Evolutionary conservation across 2,888 invertebrate species (phyloP), one percentile per base, ranked within the genome.

Genomic region (Mystacides longicornis): DNA sequence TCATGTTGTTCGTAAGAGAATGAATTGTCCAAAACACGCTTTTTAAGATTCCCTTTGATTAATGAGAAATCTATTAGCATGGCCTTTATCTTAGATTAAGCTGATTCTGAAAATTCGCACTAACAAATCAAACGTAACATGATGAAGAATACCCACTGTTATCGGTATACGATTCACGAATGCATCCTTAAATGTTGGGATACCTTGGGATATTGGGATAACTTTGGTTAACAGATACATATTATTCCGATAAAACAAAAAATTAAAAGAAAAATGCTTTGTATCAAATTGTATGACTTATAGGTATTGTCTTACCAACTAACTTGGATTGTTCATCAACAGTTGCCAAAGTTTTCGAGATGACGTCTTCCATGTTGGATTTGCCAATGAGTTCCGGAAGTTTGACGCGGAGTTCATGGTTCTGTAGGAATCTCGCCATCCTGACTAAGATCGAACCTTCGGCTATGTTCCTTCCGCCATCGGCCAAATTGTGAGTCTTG

Each of bases 381-480:
- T 81, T 80, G 7, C 86, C 85, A 57, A 89, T 74, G 60, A 89
- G 68, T 65, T 83, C 85, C 1, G 83, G 82, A 52, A 89, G 69
- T 64, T 81, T 85, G 56, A 89, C 83, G 65, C 85, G 80, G 16
- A 89, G 67, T 66, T 89, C 89, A 62, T 88, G 86, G 2, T 79
- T 83, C 65, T 83, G 80, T 2, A 89, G 69, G 63, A 88, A 88
- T 64, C 79, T 80, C 16, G 85, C 79, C 64, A 88, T 71, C 9
- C 80, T 71, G 5, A 78, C 82, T 53, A 86, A 62, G 0, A 79
- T 67, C 1, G 79, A 73, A 42, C 79, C 77, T 61, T 80, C 80
- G 57, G 62, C 65, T 48, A 71, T 67, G 54, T 72, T 68, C 60
- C 77, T 63, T 46, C 77, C 68, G 68, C 67, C 82, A 69, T 71